Evolutionary conservation across 2,888 invertebrate species (phyloP).

Genomic region (Sisyra terminalis): DNA sequence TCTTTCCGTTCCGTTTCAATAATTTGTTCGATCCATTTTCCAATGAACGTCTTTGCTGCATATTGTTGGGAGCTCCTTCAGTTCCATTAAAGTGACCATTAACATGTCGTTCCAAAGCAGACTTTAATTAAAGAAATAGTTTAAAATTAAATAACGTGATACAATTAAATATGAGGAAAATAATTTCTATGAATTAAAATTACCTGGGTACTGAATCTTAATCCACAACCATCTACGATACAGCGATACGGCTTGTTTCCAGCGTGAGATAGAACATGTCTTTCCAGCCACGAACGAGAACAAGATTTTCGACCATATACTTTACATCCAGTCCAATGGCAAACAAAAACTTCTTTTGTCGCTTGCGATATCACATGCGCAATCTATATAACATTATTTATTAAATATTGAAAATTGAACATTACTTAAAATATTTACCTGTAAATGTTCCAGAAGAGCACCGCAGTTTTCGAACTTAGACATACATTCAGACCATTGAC

Average conservation of each 20-base stretch:
- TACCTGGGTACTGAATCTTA: conserved; percentile 76
- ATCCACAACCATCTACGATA: conserved; percentile 88
- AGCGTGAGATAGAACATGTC: conserved; percentile 82
- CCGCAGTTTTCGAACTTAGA: conserved; percentile 62
- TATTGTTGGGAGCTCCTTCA: conserved; percentile 33
- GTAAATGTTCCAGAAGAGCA: conserved; percentile 73
- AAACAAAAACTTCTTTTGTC: conserved; percentile 69
- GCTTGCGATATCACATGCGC: conserved; percentile 77
- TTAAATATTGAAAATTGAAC: neutral
- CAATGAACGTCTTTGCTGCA: conserved; percentile 44
- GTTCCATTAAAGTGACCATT: conserved; percentile 73
- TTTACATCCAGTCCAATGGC: conserved; percentile 88
- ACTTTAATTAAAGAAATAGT: conserved; percentile 32
- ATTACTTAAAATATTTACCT: conserved; percentile 32
- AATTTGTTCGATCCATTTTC: conserved; percentile 59
- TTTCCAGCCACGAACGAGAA: conserved; percentile 82
- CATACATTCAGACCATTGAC: conserved; percentile 72
- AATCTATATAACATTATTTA: conserved; percentile 31
- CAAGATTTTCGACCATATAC: conserved; percentile 86
- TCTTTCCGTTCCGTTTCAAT: conserved; percentile 74
- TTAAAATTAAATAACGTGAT: neutral
- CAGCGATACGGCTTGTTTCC: conserved; percentile 88
- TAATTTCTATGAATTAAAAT: neutral
- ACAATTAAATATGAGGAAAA: neutral
- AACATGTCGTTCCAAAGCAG: conserved; percentile 77